Evolutionary conservation across 2,797 vertebrate species (phyloP).

Genomic region (Zonotrichia albicollis): DNA sequence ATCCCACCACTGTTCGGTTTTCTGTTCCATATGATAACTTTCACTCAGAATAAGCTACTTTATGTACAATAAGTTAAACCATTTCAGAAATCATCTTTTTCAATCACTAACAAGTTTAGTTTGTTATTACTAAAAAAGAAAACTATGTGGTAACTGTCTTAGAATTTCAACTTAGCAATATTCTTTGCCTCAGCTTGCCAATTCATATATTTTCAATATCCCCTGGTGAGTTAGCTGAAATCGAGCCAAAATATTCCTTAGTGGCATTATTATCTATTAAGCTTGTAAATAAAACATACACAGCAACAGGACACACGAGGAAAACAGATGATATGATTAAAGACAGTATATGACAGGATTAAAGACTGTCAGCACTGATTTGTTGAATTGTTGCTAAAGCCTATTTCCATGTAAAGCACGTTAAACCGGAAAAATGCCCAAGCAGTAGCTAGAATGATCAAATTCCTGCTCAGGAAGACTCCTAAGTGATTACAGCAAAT

Average conservation of each 20-base stretch:
- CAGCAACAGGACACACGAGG: slow-evolving; percentile 60
- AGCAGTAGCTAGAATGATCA: not conserved
- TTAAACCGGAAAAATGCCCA: slow-evolving; percentile 7
- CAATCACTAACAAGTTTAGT: not conserved
- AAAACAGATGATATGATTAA: slow-evolving; percentile 48
- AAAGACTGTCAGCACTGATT: slow-evolving; percentile 30
- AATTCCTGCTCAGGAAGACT: not conserved
- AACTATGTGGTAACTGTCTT: not conserved
- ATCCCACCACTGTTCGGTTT: slow-evolving; percentile 9
- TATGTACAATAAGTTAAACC: slow-evolving; percentile 22
- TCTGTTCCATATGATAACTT: slow-evolving; percentile 9
- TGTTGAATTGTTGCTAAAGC: slow-evolving; percentile 35
- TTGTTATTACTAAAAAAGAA: slow-evolving; percentile 13
- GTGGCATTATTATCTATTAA: slow-evolving; percentile 29
- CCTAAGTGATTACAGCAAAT: not conserved
- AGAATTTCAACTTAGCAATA: not conserved
- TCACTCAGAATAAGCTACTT: slow-evolving; percentile 28
- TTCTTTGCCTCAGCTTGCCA: not conserved
- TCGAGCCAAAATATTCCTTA: slow-evolving; percentile 23
- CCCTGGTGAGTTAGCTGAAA: slow-evolving; percentile 19
- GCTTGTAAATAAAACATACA: slow-evolving; percentile 62
- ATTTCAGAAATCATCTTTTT: slow-evolving; percentile 16
- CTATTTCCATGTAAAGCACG: slow-evolving; percentile 31
- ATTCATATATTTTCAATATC: not conserved
- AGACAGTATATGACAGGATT: slow-evolving; percentile 42